These are phyloP conservation scores for Tholera decimalis DNA, from an alignment of 2,888 invertebrate species.

Conservation along the genomic window DNA sequence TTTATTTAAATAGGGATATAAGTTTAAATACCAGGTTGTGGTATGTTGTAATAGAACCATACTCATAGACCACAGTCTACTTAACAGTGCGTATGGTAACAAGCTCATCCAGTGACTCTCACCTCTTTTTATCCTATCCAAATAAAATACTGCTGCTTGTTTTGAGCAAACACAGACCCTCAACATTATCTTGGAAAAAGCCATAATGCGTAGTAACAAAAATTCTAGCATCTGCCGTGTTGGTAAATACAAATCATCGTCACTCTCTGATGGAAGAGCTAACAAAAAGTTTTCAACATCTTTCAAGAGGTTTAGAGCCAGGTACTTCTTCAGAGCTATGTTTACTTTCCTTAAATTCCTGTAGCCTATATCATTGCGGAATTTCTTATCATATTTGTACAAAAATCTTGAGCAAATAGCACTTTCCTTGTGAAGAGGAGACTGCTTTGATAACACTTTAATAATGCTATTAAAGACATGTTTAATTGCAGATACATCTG, in stretches of 20 bases:
- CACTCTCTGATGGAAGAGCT: conserved; percentile 76
- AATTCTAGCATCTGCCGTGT: conserved; percentile 92
- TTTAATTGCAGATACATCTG: conserved; percentile 78
- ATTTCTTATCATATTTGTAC: conserved; percentile 92
- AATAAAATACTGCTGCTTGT: conserved; percentile 88
- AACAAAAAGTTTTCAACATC: conserved; percentile 81
- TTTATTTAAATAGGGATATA: conserved; percentile 80
- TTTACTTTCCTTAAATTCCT: conserved; percentile 90
- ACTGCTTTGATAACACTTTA: conserved; percentile 82
- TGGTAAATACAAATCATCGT: conserved; percentile 83
- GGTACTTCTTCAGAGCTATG: conserved; percentile 88
- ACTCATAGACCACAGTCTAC: conserved; percentile 90
- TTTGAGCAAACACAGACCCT: conserved; percentile 87
- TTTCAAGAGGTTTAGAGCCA: conserved; percentile 84
- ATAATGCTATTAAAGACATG: conserved; percentile 75
- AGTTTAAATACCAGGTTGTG: conserved; percentile 88
- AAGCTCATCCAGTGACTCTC: conserved; percentile 91
- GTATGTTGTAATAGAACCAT: conserved; percentile 85
- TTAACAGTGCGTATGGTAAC: conserved; percentile 89
- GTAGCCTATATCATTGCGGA: conserved; percentile 91
- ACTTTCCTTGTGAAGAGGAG: conserved; percentile 89
- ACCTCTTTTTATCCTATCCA: conserved; percentile 88
- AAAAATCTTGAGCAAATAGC: conserved; percentile 90
- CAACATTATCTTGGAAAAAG: conserved; percentile 90
- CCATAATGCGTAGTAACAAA: conserved; percentile 88